These are phyloP conservation scores for Triplophysa bombifrons DNA, from an alignment of 2,797 vertebrate species.

Conservation along the genomic window DNA sequence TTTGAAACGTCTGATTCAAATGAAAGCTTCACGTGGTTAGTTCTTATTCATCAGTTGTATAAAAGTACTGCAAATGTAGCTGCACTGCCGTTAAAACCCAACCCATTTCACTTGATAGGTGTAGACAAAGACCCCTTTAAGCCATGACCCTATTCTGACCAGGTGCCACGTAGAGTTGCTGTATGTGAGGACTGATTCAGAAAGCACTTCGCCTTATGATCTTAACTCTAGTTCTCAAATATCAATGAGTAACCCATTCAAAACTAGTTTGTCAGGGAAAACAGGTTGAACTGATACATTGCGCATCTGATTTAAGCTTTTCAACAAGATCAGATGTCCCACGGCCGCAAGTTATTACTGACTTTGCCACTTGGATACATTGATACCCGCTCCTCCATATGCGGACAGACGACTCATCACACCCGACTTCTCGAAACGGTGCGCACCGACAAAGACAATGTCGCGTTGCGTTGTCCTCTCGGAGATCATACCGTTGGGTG, in stretches of 20 bases:
- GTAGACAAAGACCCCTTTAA: conserved; percentile 59
- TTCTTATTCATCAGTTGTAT: not conserved
- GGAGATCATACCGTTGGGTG: not conserved
- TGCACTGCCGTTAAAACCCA: not conserved
- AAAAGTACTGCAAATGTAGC: not conserved
- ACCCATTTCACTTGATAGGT: not conserved
- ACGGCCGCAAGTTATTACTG: too few species aligned
- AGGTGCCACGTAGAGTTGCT: conserved; percentile 49
- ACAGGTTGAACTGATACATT: conserved; percentile 15
- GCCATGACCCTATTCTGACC: conserved; percentile 33
- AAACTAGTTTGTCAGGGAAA: not conserved
- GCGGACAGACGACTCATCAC: conserved; percentile 29
- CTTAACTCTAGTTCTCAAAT: not conserved
- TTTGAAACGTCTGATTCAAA: too few species aligned
- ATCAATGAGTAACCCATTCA: not conserved
- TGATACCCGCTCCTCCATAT: conserved; percentile 49
- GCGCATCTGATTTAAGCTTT: not conserved
- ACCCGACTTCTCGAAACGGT: not conserved
- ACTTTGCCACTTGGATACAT: conserved; percentile 48
- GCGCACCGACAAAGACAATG: conserved; percentile 35
- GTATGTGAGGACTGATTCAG: conserved; percentile 3
- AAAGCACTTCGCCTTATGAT: too few species aligned
- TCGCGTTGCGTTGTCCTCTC: not conserved
- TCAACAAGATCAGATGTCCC: not conserved
- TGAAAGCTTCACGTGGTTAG: too few species aligned